Conservation (phyloP, 1,140 invertebrate genomes). For the Formica exsecta region DNA sequence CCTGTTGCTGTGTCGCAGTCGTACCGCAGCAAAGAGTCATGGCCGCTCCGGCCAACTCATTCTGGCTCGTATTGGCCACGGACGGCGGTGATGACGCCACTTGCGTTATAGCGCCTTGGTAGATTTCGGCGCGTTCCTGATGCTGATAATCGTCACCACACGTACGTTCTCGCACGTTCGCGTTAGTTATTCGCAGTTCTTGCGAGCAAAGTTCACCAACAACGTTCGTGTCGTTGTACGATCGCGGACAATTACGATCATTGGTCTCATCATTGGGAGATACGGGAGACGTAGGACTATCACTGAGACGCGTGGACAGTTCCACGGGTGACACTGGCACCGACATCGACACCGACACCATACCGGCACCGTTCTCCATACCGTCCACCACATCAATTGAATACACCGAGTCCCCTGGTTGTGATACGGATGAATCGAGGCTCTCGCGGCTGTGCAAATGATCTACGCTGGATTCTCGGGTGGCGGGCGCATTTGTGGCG, state of each 20-base stretch:
- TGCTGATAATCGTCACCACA: constrained; percentile 26
- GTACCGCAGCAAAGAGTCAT: constrained; percentile 85
- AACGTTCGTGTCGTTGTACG: constrained; percentile 52
- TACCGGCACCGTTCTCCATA: constrained; percentile 71
- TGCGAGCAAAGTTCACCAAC: constrained; percentile 61
- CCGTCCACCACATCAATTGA: constrained; percentile 82
- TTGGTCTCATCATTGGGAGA: constrained; percentile 60
- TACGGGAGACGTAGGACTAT: constrained; percentile 44
- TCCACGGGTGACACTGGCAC: constrained; percentile 77
- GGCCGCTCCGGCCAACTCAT: constrained; percentile 83
- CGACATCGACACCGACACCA: constrained; percentile 73
- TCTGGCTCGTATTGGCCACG: constrained; percentile 68
- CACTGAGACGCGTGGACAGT: constrained; percentile 68
- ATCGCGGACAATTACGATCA: constrained; percentile 23
- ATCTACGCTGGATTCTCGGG: constrained; percentile 85
- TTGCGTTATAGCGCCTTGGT: constrained; percentile 56
- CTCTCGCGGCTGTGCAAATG: constrained; percentile 88
- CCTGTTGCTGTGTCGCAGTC: constrained; percentile 79
- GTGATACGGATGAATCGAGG: constrained; percentile 89
- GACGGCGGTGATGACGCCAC: constrained; percentile 63
- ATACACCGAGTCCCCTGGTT: constrained; percentile 82
- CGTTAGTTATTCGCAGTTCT: constrained; percentile 40
- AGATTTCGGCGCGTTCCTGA: constrained; percentile 67
- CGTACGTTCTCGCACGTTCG: constrained; percentile 67
- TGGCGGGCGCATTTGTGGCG: constrained; percentile 80